Percentiles rank a stretch among this genome's conserved stretches.
Evolutionary conservation across 2,888 invertebrate genomes (phyloP).

Genomic region (Patella depressa): DNA sequence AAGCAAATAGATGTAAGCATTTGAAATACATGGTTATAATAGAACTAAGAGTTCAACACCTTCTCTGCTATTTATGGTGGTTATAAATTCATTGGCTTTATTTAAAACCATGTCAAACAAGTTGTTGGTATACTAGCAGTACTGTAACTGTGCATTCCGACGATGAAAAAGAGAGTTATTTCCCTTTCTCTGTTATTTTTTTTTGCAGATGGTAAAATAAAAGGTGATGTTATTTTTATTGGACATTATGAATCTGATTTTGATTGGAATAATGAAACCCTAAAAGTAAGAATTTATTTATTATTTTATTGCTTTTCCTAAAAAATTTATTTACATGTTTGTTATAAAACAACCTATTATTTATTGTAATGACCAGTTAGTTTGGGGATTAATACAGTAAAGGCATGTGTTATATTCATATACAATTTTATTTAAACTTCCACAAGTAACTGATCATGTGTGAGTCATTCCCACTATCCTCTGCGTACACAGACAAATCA

Average conservation of each 20-base stretch:
- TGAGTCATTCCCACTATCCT: too few species aligned
- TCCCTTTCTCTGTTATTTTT: constrained; percentile 12
- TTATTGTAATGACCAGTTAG: not conserved
- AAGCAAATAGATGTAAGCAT: constrained; percentile 4
- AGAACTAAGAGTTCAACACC: too few species aligned
- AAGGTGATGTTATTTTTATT: constrained; percentile 63
- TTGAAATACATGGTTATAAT: not conserved
- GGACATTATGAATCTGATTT: constrained; percentile 71
- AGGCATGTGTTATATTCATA: not conserved
- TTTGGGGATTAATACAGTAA: not conserved
- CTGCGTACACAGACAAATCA: too few species aligned
- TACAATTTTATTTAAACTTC: too few species aligned
- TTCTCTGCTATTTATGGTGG: too few species aligned
- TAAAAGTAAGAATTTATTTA: constrained; percentile 33
- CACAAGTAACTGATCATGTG: too few species aligned
- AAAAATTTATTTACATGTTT: not conserved
- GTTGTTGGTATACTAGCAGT: too few species aligned
- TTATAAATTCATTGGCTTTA: too few species aligned
- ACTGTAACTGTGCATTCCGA: too few species aligned
- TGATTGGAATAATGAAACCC: constrained; percentile 67
- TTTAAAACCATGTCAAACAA: too few species aligned
- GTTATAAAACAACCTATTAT: not conserved
- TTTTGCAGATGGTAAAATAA: constrained; percentile 65
- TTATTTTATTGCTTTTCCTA: not conserved
- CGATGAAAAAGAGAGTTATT: not conserved